Conservation (phyloP, 53 echinoderm and acorn worm species). For the Antedon mediterranea region DNA sequence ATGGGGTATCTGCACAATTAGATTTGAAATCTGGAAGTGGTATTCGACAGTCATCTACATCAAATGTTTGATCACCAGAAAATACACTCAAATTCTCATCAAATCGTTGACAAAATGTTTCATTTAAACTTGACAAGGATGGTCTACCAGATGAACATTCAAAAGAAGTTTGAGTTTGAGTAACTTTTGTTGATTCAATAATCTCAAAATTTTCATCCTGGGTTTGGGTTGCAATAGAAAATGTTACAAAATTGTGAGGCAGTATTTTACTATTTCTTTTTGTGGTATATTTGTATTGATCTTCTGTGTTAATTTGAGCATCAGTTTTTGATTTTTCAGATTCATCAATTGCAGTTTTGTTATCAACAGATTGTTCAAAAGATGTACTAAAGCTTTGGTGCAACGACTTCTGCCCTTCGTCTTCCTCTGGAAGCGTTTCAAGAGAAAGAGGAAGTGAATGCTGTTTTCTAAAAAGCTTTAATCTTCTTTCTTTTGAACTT, state of each 20-base stretch:
- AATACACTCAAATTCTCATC: slow-evolving; percentile 25
- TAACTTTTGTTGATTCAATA: neutral
- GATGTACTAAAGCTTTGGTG: neutral
- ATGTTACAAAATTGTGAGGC: neutral
- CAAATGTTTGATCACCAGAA: neutral
- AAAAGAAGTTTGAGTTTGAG: neutral
- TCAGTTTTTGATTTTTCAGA: no score
- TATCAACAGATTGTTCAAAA: neutral
- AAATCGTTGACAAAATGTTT: slow-evolving; percentile 39
- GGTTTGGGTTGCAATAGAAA: neutral
- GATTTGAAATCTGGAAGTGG: neutral
- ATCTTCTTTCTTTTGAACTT: slow-evolving; percentile 57
- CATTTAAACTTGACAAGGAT: slow-evolving; percentile 28
- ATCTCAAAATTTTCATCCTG: neutral
- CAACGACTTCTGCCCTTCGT: slow-evolving; percentile 34
- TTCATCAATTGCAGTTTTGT: neutral
- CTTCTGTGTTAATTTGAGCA: no score
- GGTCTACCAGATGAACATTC: slow-evolving; percentile 3
- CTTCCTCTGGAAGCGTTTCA: slow-evolving; percentile 84
- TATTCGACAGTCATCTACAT: neutral
- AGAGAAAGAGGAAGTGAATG: slow-evolving; percentile 91
- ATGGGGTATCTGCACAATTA: neutral
- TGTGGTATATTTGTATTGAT: no score
- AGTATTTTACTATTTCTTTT: no score
- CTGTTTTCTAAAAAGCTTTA: slow-evolving; percentile 59